phyloP scores from a whole-genome alignment of 2,888 invertebrate species.

The Seira sanloemensis region DNA sequence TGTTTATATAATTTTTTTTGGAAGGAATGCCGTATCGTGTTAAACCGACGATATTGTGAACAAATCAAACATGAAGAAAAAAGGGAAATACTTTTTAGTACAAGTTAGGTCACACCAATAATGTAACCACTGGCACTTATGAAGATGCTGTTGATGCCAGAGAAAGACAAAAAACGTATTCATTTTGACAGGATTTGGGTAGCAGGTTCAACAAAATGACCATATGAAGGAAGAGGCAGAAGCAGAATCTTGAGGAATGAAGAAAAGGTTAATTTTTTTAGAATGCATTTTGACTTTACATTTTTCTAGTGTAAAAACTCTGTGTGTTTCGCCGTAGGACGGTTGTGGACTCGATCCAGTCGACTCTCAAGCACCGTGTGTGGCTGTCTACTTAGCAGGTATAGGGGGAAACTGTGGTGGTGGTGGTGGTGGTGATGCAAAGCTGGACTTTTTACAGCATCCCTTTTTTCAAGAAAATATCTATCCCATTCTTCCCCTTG shows the following conservation, averaged over 20 bases:
- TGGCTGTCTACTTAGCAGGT: slow-evolving; percentile 60
- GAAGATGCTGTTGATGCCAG: neutral
- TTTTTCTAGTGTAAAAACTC: slow-evolving; percentile 49
- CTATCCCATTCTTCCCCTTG: slow-evolving; percentile 8
- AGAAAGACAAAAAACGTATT: slow-evolving; percentile 37
- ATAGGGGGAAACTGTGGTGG: slow-evolving; percentile 23
- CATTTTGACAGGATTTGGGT: slow-evolving; percentile 11
- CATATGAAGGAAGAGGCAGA: slow-evolving; percentile 35
- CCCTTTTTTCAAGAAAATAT: neutral
- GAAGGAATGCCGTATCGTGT: neutral
- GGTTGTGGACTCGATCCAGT: slow-evolving; percentile 38
- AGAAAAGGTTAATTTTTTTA: slow-evolving; percentile 57
- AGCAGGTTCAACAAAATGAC: slow-evolving; percentile 31
- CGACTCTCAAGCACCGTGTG: slow-evolving; percentile 50
- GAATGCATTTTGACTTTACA: slow-evolving; percentile 46
- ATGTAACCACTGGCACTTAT: slow-evolving; percentile 17
- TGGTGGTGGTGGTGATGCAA: slow-evolving; percentile 22
- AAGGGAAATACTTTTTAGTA: slow-evolving; percentile 30
- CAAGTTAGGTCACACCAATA: slow-evolving; percentile 43
- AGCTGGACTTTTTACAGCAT: neutral
- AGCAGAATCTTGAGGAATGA: slow-evolving; percentile 35
- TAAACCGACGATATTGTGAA: slow-evolving; percentile 22
- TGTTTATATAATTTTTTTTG: neutral
- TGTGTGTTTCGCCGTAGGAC: slow-evolving; percentile 63
- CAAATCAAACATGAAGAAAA: slow-evolving; percentile 41